Evolutionary conservation across 2,113 vertebrate species (phyloP), one percentile per base, ranked within the genome.

Genomic region (Morone saxatilis): DNA sequence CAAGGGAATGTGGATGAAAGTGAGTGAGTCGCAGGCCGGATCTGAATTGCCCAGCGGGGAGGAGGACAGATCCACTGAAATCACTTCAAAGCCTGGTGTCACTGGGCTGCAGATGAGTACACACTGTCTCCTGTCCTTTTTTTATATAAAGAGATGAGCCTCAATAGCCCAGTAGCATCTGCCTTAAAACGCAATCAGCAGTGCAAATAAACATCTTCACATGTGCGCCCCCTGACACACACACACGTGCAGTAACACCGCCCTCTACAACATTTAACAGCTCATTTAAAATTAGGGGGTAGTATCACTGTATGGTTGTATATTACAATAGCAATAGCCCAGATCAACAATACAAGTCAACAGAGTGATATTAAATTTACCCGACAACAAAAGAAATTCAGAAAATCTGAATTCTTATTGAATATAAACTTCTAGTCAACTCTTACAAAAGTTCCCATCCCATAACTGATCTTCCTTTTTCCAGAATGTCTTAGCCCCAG

Each of bases 21-120:
- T 83, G 66, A 87, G 81, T 41, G 76, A 90, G 83, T 87, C 41
- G 40, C 88, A 74, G 89, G 87, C 90, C 83, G 89, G 92, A 94
- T 94, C 90, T 90, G 89, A 79, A 91, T 78, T 83, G 88, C 92
- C 90, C 90, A 91, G 91, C 81, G 80, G 92, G 91, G 82, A 92
- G 83, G 83, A 91, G 81, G 86, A 93, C 72, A 87, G 82, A 88
- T 89, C 79, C 89, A 94, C 86, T 91, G 85, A 93, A 91, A 83
- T 91, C 90, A 95, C 95, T 95, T 96, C 95, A 96, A 97, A 96
- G 95, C 92, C 84, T 91, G 54, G 72, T 91, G 84, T 89, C 91
- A 95, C 93, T 94, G 92, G 89, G 80, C 93, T 81, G 92, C 95
- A 95, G 93, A 96, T 94, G 94, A 96, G 86, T 78, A 79, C 78